Evolutionary conservation across 1,140 invertebrate genomes (phyloP).

Genomic region (Drosophila sproati): DNA sequence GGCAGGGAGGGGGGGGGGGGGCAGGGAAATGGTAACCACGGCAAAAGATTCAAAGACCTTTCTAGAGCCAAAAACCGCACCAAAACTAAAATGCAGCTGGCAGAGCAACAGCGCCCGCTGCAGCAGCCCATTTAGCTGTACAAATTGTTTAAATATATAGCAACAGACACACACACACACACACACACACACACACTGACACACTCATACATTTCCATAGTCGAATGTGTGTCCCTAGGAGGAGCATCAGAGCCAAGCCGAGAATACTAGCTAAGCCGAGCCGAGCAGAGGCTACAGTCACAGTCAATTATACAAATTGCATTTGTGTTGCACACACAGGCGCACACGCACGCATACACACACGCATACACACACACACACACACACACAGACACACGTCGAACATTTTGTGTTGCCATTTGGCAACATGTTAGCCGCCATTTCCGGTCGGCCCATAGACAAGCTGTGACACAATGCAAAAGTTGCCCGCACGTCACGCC

Average conservation of each 20-base stretch:
- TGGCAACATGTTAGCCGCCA: conserved; percentile 56
- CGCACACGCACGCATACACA: neutral
- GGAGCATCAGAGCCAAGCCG: conserved; percentile 18
- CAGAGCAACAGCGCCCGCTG: conserved; percentile 2
- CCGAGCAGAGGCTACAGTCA: conserved; percentile 58
- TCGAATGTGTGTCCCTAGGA: conserved; percentile 48
- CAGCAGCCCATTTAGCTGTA: conserved; percentile 29
- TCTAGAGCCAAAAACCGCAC: conserved; percentile 63
- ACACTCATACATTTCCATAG: conserved; percentile 45
- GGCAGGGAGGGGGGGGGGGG: too few relatives aligned
- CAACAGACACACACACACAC: conserved; percentile 29
- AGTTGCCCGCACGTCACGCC: conserved; percentile 23
- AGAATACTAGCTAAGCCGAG: conserved; percentile 6
- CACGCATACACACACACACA: neutral
- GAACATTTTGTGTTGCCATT: conserved; percentile 46
- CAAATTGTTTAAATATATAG: conserved; percentile 79
- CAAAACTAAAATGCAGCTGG: conserved; percentile 64
- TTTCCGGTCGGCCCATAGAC: conserved; percentile 33
- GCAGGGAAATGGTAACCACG: neutral
- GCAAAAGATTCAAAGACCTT: conserved; percentile 25
- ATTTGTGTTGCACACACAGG: conserved; percentile 60
- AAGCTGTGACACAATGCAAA: conserved; percentile 26
- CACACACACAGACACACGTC: conserved; percentile 17
- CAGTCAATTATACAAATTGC: conserved; percentile 82
- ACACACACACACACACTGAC: neutral